These are phyloP conservation scores for Prorops nasuta DNA, from an alignment of 1,140 invertebrate genomes.

Conservation along the genomic window DNA sequence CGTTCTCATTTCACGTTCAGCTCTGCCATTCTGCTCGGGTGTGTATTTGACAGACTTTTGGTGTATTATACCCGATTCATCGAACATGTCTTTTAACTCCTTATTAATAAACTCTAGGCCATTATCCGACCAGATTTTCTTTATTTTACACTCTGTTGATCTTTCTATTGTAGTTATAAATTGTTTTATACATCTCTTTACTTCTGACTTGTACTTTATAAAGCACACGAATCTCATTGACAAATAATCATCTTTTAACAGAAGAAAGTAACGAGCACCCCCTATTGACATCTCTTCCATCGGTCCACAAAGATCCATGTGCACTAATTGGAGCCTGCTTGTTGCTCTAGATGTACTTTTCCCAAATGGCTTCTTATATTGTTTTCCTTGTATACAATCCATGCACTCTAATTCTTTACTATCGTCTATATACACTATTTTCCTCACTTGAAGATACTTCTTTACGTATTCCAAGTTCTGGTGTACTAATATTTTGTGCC, in stretches of 20 bases:
- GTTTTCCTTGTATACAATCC: not conserved
- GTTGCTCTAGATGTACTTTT: not conserved
- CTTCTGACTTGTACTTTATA: not conserved
- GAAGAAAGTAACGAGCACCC: not conserved
- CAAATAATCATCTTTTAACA: not conserved
- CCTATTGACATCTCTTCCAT: not conserved
- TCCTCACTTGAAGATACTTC: too few species aligned
- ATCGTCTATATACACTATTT: too few species aligned
- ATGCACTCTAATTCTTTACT: too few species aligned
- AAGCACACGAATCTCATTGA: not conserved
- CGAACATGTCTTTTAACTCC: not conserved
- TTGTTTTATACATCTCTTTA: not conserved
- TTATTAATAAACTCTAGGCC: too few species aligned
- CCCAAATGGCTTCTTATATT: not conserved
- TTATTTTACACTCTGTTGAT: not conserved
- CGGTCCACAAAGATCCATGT: not conserved
- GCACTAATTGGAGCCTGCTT: not conserved
- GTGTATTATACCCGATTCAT: not conserved
- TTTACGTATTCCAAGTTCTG: too few species aligned
- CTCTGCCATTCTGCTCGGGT: not conserved
- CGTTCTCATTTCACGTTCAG: not conserved
- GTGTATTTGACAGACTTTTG: not conserved
- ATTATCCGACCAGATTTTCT: not conserved
- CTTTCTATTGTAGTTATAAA: not conserved
- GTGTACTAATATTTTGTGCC: too few species aligned